Conservation (phyloP, 1,140 invertebrate species). For the Lordiphosa mommai region DNA sequence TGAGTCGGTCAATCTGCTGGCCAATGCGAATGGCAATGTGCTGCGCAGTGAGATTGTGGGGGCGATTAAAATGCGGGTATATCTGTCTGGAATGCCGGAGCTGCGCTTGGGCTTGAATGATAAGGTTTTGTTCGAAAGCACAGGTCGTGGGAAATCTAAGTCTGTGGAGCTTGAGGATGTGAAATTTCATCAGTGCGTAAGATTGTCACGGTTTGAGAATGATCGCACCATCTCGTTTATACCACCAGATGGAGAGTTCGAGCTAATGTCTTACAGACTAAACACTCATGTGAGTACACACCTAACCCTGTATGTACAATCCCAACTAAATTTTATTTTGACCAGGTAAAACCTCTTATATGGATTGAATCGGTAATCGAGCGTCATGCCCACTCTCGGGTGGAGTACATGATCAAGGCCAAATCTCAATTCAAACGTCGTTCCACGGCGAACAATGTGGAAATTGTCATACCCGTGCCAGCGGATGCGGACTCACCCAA, state of each 20-base stretch:
- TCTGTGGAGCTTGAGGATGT: conserved; percentile 99
- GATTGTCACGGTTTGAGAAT: conserved; percentile 98
- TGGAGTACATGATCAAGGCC: conserved; percentile 99
- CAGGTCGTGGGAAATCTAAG: conserved; percentile 98
- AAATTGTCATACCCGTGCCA: conserved; percentile 99
- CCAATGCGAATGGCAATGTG: conserved; percentile 99
- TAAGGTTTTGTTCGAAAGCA: conserved; percentile 99
- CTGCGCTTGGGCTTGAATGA: conserved; percentile 98
- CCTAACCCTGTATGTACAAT: not conserved
- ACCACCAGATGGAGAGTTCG: conserved; percentile 99
- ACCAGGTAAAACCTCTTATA: conserved; percentile 95
- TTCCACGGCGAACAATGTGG: conserved; percentile 99
- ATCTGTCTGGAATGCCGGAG: conserved; percentile 99
- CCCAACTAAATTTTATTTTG: not conserved
- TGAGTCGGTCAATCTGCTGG: conserved; percentile 98
- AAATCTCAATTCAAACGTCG: conserved; percentile 99
- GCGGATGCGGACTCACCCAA: conserved; percentile 99
- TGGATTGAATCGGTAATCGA: conserved; percentile 99
- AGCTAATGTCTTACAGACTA: conserved; percentile 99
- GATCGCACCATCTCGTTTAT: conserved; percentile 99
- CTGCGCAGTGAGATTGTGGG: conserved; percentile 99
- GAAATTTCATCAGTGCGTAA: conserved; percentile 99
- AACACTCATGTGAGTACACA: conserved; percentile 92
- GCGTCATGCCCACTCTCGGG: conserved; percentile 97
- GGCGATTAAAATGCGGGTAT: conserved; percentile 99